phyloP scores from a whole-genome alignment of 2,797 vertebrate species.

The Brachymystax lenok region DNA sequence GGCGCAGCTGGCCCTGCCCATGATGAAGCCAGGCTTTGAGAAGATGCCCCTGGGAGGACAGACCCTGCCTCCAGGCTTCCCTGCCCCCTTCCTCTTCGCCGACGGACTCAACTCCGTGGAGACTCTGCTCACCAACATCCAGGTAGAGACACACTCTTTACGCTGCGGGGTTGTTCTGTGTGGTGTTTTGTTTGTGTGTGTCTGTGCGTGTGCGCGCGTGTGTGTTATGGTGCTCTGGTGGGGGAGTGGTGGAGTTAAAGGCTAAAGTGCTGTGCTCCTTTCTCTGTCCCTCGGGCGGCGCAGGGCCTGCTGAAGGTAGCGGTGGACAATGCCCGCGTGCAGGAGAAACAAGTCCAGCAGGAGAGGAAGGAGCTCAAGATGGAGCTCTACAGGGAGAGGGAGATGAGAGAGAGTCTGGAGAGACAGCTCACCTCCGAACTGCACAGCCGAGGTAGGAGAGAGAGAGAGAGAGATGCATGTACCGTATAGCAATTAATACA shows the following conservation, averaged over 20 bases:
- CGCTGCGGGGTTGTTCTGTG: too few relatives aligned
- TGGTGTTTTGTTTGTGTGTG: background rate
- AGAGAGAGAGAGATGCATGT: background rate
- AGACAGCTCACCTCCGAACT: slow-evolving; percentile 98
- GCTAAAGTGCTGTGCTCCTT: background rate
- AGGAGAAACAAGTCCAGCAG: slow-evolving; percentile 99
- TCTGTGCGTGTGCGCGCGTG: background rate
- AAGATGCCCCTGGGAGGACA: slow-evolving; percentile 83
- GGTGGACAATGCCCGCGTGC: slow-evolving; percentile 97
- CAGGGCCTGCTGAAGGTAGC: slow-evolving; percentile 98
- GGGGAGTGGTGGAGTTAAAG: background rate
- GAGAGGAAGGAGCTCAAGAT: slow-evolving; percentile 99
- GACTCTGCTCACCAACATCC: slow-evolving; percentile 91
- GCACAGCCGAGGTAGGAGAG: slow-evolving; percentile 92
- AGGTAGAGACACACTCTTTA: slow-evolving; percentile 75
- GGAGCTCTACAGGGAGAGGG: slow-evolving; percentile 98
- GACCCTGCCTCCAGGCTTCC: slow-evolving; percentile 81
- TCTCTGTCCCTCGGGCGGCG: slow-evolving; percentile 16
- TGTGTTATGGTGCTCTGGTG: background rate
- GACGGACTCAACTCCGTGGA: slow-evolving; percentile 91
- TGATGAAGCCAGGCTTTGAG: slow-evolving; percentile 83
- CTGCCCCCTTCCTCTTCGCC: slow-evolving; percentile 84
- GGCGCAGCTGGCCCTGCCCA: slow-evolving; percentile 67
- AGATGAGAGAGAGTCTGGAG: slow-evolving; percentile 97
- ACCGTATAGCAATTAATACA: too few relatives aligned